phyloP scores from a whole-genome alignment of 2,113 vertebrate species.

The Malurus cyaneus region DNA sequence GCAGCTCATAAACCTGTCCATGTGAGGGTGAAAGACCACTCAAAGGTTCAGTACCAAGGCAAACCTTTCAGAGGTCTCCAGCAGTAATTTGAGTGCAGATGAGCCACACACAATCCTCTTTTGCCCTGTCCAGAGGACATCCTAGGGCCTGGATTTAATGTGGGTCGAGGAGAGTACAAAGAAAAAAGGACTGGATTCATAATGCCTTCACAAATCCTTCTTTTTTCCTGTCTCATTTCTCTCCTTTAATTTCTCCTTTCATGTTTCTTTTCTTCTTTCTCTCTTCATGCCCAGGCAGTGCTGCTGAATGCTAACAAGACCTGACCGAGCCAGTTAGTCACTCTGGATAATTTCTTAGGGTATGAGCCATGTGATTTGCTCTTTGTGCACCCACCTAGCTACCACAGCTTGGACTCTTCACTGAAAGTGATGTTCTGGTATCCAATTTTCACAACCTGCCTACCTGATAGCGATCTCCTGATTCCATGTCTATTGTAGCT shows the following conservation, averaged over 20 bases:
- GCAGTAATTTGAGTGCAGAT: neutral
- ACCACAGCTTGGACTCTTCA: neutral
- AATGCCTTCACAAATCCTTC: slow-evolving; percentile 20
- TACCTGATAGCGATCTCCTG: neutral
- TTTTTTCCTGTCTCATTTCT: neutral
- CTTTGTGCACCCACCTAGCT: neutral
- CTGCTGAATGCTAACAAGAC: slow-evolving; percentile 27
- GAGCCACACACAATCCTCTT: neutral
- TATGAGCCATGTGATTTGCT: neutral
- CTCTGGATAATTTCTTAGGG: neutral
- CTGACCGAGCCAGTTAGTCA: neutral
- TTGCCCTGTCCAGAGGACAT: neutral
- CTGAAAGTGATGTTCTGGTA: neutral
- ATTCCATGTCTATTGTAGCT: neutral
- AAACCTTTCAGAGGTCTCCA: neutral
- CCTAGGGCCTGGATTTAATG: neutral
- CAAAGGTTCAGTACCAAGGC: neutral
- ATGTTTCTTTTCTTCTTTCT: slow-evolving; percentile 30
- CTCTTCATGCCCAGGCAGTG: neutral
- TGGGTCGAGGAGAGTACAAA: neutral
- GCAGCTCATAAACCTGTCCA: neutral
- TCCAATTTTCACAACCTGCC: slow-evolving; percentile 4
- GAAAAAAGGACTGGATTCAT: neutral
- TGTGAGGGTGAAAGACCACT: neutral
- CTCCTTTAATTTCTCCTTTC: slow-evolving; percentile 43